A percentile compares a stretch with the other conserved stretches of the same genome.
phyloP scores from a whole-genome alignment of 2,888 invertebrate species.

The Drosophila mimica region DNA sequence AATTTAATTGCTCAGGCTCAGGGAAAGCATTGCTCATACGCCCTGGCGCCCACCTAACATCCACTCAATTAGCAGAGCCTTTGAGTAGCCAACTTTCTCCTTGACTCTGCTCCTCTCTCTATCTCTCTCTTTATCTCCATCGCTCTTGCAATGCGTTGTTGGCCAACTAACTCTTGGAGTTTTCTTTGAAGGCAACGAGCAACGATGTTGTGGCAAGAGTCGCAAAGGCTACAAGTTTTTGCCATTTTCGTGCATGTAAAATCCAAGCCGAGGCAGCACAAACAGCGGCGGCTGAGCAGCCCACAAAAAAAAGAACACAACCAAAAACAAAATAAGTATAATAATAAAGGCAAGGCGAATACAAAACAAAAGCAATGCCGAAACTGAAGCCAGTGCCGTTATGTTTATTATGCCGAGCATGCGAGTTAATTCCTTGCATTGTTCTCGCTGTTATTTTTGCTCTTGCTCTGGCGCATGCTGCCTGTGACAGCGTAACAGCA shows the following conservation, averaged over 20 bases:
- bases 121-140: background rate
- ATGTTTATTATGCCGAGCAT: conserved; percentile 78
- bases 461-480: conserved; percentile 25
- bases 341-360: conserved; percentile 10
- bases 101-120: background rate
- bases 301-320: background rate
- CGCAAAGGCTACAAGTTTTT: conserved; percentile 68
- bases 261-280: conserved; percentile 31
- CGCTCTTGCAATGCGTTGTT: conserved; percentile 52
- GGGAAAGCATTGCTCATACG: conserved; percentile 44
- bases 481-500: conserved; percentile 31
- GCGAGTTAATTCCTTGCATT: conserved; percentile 71
- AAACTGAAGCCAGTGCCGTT: conserved; percentile 38
- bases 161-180: background rate
- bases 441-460: conserved; percentile 39
- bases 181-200: background rate
- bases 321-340: background rate
- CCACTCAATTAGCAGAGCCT: conserved; percentile 58
- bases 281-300: background rate
- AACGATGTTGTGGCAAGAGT: conserved; percentile 16
- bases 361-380: conserved; percentile 29
- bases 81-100: conserved; percentile 28
- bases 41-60: conserved; percentile 19
- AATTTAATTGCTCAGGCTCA: conserved; percentile 58
- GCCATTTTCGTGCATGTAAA: conserved; percentile 72